Base-by-base conservation (phyloP, 2,113 vertebrate genomes). In the Circaetus cinerascens region DNA sequence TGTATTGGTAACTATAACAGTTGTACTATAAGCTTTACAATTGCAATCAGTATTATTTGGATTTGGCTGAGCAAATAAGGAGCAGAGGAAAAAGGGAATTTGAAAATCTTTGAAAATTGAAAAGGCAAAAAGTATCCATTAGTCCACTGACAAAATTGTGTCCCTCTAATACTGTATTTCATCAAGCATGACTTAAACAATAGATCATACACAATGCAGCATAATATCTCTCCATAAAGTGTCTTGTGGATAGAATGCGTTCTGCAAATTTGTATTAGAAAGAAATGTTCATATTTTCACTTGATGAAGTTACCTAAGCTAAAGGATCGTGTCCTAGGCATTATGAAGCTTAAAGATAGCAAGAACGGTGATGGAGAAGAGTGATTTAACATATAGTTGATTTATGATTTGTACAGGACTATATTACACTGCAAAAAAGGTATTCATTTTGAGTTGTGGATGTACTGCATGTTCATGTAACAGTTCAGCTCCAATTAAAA, bases 381-480 rank as follows among this genome's bases (percentile, higher is more conserved):
- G 51, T 71, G 71, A 71, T 53, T 59, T 90, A 68, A 86, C 8
- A 20, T 88, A 59, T 5, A 29, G 18, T 60, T 87, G 63, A 66
- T 64, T 91, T 67, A 25, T 93, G 17, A 20, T 81, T 81, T 95
- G 53, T 66, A 72, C 81, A 86, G 79, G 91, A 56, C 75, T 85
- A 23, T 66, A 43, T 86, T 94, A 30, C 11, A 13, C 68, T 76
- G 72, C 77, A 34, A 92, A 94, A 90, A 93, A 83, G 32, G 12
- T 77, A 43, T 16, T 76, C 4, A 48, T 84, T 90, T 83, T 80
- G 79, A 91, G 86, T 96, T 92, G 85, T 79, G 74, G 79, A 36
- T 95, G 90, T 95, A 45, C 56, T 98, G 97, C 97, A 97, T 98
- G 98, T 97, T 98, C 96, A 73, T 95, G 77, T 96, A 91, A 89